Conservation (phyloP, 2,888 invertebrate genomes). For the Octodonta nipae region DNA sequence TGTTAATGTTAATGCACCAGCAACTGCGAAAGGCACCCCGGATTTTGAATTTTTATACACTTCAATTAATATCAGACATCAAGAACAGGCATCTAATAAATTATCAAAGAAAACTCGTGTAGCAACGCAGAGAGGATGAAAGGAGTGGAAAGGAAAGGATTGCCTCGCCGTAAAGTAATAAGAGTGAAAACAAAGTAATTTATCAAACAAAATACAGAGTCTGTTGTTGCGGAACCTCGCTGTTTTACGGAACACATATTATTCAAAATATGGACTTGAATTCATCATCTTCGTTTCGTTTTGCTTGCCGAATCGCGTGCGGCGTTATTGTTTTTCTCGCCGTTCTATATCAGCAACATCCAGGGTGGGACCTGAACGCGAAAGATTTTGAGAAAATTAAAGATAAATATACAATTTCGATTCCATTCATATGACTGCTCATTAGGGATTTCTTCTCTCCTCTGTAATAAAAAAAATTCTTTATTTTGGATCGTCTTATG, state of each 20-base stretch:
- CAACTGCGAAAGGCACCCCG: no score
- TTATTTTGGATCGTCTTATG: no score
- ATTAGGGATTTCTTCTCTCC: no score
- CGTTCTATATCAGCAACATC: no score
- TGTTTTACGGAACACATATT: constrained; percentile 23
- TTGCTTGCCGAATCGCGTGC: constrained; percentile 24
- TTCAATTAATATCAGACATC: constrained; percentile 7
- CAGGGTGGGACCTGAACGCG: no score
- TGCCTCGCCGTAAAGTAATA: constrained; percentile 25
- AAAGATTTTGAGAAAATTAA: no score
- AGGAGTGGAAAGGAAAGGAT: no score
- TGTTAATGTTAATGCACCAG: no score
- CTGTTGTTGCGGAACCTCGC: constrained; percentile 32
- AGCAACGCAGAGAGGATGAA: constrained; percentile 5
- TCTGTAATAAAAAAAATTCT: no score
- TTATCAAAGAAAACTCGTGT: constrained; percentile 14
- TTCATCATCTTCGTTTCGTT: constrained; percentile 34
- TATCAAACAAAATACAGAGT: constrained; percentile 35
- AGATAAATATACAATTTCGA: no score
- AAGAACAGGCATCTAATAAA: constrained; percentile 15
- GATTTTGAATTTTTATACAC: no score
- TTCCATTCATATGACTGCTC: no score
- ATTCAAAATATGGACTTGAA: constrained; percentile 33
- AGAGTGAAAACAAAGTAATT: constrained; percentile 33
- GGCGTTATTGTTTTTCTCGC: constrained; percentile 27